Evolutionary conservation across 2,888 invertebrate species (phyloP), one percentile per base, ranked within the genome.

Genomic region (Apoda limacodes): DNA sequence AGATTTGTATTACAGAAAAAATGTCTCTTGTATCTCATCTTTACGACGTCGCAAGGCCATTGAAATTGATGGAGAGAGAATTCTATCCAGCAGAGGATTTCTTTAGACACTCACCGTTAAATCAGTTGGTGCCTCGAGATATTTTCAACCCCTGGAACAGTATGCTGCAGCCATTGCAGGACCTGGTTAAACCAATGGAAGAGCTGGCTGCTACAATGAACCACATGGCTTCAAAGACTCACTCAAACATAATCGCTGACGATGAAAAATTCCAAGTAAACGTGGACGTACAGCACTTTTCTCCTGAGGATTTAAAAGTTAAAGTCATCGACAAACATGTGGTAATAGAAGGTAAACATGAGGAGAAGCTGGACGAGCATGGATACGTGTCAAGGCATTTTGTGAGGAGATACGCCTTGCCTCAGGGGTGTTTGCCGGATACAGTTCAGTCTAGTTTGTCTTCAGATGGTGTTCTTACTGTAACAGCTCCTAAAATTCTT

Each of bases 211-310:
- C 55, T 2, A 50, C 54, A 1, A 54, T 82, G 48, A 67, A 67
- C 37, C 60, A 71, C 21, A 62, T 82, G 38, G 69, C 69, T 10
- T 31, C 75, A 4, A 50, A 55, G 28, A 56, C 69, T 10, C 70
- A 65, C 1, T 67, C 74, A 0, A 75, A 71, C 12, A 68, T 85
- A 29, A 62, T 68, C 1, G 55, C 65, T 2, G 82, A 84, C 45
- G 58, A 80, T 6, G 82, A 86, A 39, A 82, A 72, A 35, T 90
- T 87, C 45, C 85, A 87, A 57, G 84, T 89, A 0, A 85, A 83
- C 43, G 74, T 92, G 37, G 92, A 92, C 52, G 90, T 92, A 1
- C 86, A 88, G 42, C 89, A 92, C 46, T 93, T 92, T 46, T 63
- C 83, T 1, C 92, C 92, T 0, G 84, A 87, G 24, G 92, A 93